Evolutionary conservation across 2,797 vertebrate genomes (phyloP).

Genomic region (Orientallactaga sibirica): DNA sequence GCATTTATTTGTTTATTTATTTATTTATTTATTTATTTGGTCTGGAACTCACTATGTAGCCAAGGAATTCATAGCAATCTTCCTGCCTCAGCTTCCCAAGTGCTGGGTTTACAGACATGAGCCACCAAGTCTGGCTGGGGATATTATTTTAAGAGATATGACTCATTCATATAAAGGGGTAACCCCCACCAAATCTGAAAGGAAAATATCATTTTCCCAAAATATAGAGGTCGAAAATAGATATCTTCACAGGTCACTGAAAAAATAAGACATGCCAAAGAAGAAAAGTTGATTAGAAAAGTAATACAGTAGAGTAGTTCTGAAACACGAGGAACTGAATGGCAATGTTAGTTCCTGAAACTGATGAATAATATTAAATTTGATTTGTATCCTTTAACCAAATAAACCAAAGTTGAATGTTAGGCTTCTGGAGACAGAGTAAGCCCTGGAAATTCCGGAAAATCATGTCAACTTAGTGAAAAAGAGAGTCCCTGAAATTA

Average conservation of each 20-base stretch:
- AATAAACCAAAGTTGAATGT: not conserved
- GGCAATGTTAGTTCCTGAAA: not conserved
- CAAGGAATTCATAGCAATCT: not conserved
- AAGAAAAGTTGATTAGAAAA: not conserved
- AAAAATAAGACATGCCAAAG: not conserved
- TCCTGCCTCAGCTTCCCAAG: not conserved
- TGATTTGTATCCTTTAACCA: not conserved
- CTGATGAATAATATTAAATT: not conserved
- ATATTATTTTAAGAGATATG: not conserved
- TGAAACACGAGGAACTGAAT: not conserved
- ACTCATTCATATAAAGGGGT: not conserved
- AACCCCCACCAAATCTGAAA: not conserved
- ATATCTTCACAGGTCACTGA: not conserved
- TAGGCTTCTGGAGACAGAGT: not conserved
- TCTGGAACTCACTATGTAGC: not conserved
- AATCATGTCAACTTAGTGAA: not conserved
- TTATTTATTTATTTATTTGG: not conserved
- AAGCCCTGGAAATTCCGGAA: conserved; percentile 5
- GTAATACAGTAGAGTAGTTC: not conserved
- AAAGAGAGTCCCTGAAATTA: not conserved
- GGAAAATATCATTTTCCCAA: not conserved
- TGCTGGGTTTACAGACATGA: not conserved
- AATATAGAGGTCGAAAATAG: not conserved
- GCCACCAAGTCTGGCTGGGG: not conserved
- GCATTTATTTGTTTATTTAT: too few species aligned